Evolutionary conservation across 1,140 invertebrate genomes (phyloP).

Genomic region (Trypoxylus dichotomus): DNA sequence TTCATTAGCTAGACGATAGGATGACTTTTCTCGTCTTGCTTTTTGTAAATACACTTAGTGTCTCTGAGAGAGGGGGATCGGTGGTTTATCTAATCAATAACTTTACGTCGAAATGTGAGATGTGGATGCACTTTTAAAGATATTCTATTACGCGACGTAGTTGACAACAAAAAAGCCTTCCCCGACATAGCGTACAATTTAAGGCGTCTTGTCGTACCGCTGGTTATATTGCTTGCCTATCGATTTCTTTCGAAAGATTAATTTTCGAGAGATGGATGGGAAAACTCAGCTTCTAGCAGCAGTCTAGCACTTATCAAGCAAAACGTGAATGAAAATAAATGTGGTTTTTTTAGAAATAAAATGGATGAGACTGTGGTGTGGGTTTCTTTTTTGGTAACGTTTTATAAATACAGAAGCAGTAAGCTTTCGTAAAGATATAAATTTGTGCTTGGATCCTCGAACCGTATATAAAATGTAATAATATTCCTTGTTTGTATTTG

Average conservation of each 20-base stretch:
- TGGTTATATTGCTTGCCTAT: background rate
- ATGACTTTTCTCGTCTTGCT: background rate
- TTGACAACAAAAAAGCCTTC: background rate
- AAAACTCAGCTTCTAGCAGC: background rate
- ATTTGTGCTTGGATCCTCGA: too few species aligned
- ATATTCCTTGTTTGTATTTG: too few species aligned
- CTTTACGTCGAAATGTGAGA: background rate
- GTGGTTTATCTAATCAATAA: constrained; percentile 2
- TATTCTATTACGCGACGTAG: background rate
- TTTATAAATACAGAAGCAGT: too few species aligned
- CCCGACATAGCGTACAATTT: background rate
- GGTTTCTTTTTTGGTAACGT: too few species aligned
- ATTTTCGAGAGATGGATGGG: background rate
- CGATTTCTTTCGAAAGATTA: background rate
- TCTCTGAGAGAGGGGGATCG: background rate
- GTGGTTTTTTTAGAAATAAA: too few species aligned
- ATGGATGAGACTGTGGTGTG: too few species aligned
- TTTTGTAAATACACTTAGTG: background rate
- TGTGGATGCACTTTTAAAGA: constrained; percentile 6
- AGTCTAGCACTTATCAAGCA: too few species aligned
- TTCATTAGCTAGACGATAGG: background rate
- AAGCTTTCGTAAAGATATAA: too few species aligned
- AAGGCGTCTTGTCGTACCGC: background rate
- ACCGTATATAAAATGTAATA: too few species aligned
- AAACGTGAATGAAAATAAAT: too few species aligned